A percentile compares a stretch with the other conserved stretches of the same genome.
phyloP scores from a whole-genome alignment of 2,797 vertebrate species.

The Coreius guichenoti region DNA sequence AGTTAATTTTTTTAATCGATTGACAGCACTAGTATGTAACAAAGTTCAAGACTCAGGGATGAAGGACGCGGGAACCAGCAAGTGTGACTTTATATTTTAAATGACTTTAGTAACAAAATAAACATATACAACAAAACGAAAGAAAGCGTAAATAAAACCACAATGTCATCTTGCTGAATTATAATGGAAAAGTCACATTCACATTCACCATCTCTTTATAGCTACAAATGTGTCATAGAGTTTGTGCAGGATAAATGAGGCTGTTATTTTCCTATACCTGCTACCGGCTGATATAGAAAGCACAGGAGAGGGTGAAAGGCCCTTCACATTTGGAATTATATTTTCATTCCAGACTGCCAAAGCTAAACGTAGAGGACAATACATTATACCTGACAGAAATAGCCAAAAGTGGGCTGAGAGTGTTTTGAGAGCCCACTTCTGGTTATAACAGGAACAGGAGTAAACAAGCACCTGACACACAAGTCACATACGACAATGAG shows the following conservation, averaged over 20 bases:
- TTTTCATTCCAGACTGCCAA: conserved; percentile 46
- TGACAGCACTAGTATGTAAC: no score
- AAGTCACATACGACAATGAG: conserved; percentile 9
- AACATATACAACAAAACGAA: background rate
- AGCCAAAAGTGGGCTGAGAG: conserved; percentile 33
- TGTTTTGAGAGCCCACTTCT: conserved; percentile 30
- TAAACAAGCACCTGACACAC: conserved; percentile 33
- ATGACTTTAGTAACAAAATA: background rate
- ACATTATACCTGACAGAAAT: conserved; percentile 46
- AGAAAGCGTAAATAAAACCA: background rate
- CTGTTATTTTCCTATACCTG: conserved; percentile 18
- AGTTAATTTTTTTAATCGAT: no score
- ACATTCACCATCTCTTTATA: background rate
- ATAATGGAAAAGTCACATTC: background rate
- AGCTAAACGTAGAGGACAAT: conserved; percentile 25
- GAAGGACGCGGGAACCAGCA: background rate
- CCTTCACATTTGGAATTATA: conserved; percentile 35
- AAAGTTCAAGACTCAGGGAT: no score
- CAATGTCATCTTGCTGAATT: background rate
- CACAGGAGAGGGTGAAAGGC: conserved; percentile 21
- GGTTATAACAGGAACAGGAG: conserved; percentile 17
- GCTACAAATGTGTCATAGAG: background rate
- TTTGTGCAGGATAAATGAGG: conserved; percentile 16
- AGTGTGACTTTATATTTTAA: background rate
- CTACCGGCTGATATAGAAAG: background rate